These are phyloP conservation scores for Onychomys torridus DNA, from an alignment of 2,797 vertebrate genomes.

Conservation along the genomic window DNA sequence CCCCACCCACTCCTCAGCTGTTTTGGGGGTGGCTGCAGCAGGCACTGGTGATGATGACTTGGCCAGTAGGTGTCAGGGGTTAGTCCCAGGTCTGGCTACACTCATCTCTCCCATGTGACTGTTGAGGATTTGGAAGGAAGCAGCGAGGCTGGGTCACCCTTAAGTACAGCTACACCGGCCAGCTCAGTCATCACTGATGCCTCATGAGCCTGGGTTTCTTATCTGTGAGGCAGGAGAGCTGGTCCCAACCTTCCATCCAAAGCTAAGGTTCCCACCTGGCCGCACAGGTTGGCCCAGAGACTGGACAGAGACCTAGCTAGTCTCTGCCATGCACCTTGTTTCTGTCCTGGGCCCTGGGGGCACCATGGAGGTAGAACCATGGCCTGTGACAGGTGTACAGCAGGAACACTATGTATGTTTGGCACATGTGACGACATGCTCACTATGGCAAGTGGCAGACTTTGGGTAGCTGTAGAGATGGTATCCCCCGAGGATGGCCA, in stretches of 20 bases:
- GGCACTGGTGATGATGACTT: neutral
- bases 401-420: neutral
- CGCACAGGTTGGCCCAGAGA: neutral
- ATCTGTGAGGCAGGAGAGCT: neutral
- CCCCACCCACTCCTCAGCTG: neutral
- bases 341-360: neutral
- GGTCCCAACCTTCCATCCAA: neutral
- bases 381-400: neutral
- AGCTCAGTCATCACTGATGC: neutral
- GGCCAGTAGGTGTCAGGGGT: neutral
- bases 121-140: neutral
- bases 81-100: neutral
- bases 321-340: neutral
- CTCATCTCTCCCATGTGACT: neutral
- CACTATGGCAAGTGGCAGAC: neutral
- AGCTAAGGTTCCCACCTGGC: neutral
- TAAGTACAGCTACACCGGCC: neutral
- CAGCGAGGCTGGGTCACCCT: neutral
- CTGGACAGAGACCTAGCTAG: neutral
- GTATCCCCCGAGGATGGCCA: neutral
- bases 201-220: neutral
- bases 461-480: neutral
- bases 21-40: neutral
- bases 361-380: neutral
- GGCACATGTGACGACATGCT: neutral